Conservation (phyloP, 2,113 vertebrate species). For the Apodemus sylvaticus region DNA sequence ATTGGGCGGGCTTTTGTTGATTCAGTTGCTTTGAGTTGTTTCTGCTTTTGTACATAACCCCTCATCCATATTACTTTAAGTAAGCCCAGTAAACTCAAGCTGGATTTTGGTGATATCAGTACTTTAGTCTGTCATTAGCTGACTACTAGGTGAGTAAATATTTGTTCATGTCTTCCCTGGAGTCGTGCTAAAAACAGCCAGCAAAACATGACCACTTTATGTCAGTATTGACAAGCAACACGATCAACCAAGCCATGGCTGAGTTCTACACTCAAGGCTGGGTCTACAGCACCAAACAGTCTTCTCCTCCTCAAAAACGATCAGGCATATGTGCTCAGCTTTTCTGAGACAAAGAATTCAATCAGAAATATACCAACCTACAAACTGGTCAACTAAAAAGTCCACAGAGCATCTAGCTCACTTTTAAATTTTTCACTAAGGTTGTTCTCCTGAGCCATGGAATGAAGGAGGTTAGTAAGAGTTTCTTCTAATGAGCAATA, state of each 20-base stretch:
- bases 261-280: too few species aligned
- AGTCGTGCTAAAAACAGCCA: neutral
- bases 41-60: neutral
- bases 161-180: neutral
- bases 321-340: neutral
- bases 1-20: neutral
- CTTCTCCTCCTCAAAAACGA: neutral
- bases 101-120: neutral
- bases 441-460: neutral
- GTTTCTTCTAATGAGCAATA: neutral
- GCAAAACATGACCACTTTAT: too few species aligned
- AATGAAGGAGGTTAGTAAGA: neutral
- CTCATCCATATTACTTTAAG: neutral
- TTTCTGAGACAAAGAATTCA: neutral
- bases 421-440: neutral
- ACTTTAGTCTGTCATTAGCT: neutral
- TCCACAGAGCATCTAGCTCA: too few species aligned
- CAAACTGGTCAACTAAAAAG: neutral
- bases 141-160: neutral
- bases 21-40: neutral
- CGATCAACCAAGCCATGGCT: neutral
- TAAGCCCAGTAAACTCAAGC: neutral
- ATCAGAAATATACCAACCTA: neutral
- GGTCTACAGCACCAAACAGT: neutral
- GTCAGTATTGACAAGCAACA: neutral